A percentile compares a stretch with the other conserved stretches of the same genome.
Conservation (phyloP, 2,797 vertebrate genomes). For the Morelia viridis region DNA sequence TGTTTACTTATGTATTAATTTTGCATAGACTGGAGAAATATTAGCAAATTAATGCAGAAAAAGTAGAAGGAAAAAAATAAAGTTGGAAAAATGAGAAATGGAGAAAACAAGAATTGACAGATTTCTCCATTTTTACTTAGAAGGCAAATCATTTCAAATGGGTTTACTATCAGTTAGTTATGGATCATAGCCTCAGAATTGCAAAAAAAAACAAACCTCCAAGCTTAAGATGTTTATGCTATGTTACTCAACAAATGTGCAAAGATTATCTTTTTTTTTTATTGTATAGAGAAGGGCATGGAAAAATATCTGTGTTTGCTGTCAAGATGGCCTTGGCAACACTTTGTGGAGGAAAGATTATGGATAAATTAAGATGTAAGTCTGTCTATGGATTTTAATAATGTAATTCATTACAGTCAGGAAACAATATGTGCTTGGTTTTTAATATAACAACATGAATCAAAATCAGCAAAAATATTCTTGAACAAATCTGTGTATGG, state of each 20-base stretch:
- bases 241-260: slow-evolving; percentile 5
- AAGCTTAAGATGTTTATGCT: background rate
- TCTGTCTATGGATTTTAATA: slow-evolving; percentile 41
- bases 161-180: background rate
- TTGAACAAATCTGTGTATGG: background rate
- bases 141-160: background rate
- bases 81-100: background rate
- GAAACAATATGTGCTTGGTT: background rate
- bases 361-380: slow-evolving; percentile 99
- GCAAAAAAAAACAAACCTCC: background rate
- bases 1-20: background rate
- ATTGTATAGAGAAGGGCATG: slow-evolving; percentile 88
- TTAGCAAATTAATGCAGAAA: background rate
- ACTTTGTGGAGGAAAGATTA: slow-evolving; percentile 95
- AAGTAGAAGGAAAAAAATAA: background rate
- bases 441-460: background rate
- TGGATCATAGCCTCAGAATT: background rate
- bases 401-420: background rate
- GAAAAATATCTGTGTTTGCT: slow-evolving; percentile 92
- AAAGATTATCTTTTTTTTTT: slow-evolving; percentile 48
- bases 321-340: slow-evolving; percentile 92
- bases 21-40: background rate
- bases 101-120: background rate
- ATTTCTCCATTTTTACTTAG: background rate
- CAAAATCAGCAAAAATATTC: background rate